A percentile compares a stretch with the other conserved stretches of the same genome.
phyloP scores from a whole-genome alignment of 2,888 invertebrate species.

The Ectemnius cavifrons region DNA sequence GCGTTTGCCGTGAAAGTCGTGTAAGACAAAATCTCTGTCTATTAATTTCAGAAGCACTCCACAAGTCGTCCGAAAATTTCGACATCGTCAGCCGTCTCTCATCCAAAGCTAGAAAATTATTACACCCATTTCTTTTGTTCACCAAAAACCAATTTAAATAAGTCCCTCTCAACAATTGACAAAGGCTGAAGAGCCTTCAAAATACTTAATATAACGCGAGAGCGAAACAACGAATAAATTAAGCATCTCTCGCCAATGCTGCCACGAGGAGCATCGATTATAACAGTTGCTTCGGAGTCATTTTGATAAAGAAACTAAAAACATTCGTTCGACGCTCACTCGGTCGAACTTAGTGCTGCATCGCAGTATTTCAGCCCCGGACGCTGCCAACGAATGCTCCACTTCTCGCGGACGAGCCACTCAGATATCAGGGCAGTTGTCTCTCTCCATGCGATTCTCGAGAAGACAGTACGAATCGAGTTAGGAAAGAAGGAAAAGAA shows the following conservation, averaged over 20 bases:
- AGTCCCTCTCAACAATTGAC: slow-evolving; percentile 7
- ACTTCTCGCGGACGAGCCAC: background rate
- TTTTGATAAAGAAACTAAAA: background rate
- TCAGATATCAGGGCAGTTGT: no score
- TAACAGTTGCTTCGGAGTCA: background rate
- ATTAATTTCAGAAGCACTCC: no score
- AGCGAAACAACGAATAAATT: slow-evolving; percentile 21
- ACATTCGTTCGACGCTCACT: background rate
- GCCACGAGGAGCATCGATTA: slow-evolving; percentile 2
- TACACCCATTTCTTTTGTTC: background rate
- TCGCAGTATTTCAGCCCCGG: background rate
- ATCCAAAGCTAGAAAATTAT: background rate
- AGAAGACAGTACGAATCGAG: slow-evolving; percentile 20
- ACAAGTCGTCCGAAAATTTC: no score
- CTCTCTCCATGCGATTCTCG: no score
- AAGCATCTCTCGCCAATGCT: slow-evolving; percentile 7
- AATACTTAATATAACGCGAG: background rate
- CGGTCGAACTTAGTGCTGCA: background rate
- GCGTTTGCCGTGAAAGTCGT: slow-evolving; percentile 12
- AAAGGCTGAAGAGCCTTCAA: no score
- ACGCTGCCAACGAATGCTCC: slow-evolving; percentile 11
- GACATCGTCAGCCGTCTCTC: no score
- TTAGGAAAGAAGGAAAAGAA: slow-evolving; percentile 12
- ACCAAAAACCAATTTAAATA: background rate
- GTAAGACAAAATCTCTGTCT: no score